phyloP scores from a whole-genome alignment of 2,797 vertebrate genomes.

The Eremophila alpestris region DNA sequence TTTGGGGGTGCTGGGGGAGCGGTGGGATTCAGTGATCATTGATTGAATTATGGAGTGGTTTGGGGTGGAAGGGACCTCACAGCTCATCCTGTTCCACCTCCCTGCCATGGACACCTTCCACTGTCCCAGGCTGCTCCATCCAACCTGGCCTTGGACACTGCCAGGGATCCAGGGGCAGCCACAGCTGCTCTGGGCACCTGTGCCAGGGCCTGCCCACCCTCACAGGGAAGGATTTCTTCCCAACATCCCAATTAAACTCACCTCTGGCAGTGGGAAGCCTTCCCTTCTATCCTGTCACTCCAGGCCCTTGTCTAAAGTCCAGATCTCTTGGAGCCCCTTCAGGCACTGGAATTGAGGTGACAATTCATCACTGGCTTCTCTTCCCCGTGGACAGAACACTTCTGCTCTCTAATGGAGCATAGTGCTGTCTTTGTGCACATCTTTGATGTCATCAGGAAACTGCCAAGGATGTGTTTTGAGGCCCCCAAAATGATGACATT shows the following conservation, averaged over 20 bases:
- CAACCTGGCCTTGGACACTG: neutral
- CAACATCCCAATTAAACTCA: neutral
- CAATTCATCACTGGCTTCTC: neutral
- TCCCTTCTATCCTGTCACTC: neutral
- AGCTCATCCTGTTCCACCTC: neutral
- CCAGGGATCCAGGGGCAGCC: neutral
- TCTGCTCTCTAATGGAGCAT: neutral
- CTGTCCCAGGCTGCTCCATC: accelerated
- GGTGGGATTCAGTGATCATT: neutral
- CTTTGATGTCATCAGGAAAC: neutral
- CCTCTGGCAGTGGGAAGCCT: neutral
- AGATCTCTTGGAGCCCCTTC: neutral
- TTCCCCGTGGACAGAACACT: neutral
- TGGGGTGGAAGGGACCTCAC: neutral
- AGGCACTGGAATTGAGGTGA: neutral
- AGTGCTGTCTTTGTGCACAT: neutral
- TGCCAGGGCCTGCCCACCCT: neutral
- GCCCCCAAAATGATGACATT: neutral
- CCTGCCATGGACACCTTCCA: neutral
- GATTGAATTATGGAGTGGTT: accelerated
- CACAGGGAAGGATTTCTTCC: neutral
- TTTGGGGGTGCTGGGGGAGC: neutral
- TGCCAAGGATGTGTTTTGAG: neutral
- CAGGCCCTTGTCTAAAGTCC: neutral
- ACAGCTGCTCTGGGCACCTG: neutral